Evolutionary conservation across 2,113 vertebrate genomes (phyloP).

Genomic region (Herpailurus yagouaroundi): DNA sequence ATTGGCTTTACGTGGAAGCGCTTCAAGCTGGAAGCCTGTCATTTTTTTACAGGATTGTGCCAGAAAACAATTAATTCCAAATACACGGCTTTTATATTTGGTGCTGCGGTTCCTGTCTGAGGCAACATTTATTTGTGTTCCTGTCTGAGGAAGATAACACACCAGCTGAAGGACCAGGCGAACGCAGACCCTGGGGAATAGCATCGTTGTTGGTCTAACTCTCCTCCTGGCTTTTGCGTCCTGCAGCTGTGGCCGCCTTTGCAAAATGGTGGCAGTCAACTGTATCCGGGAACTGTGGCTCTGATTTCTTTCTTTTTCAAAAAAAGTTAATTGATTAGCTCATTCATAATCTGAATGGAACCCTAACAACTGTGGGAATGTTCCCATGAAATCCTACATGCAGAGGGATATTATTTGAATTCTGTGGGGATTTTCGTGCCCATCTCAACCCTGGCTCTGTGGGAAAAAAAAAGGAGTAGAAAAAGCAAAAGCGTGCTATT

Average conservation of each 20-base stretch:
- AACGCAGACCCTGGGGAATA: constrained; percentile 47
- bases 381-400: constrained; percentile 67
- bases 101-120: constrained; percentile 68
- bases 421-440: constrained; percentile 23
- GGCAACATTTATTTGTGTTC: constrained; percentile 78
- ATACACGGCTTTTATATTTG: constrained; percentile 63
- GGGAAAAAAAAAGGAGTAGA: background rate
- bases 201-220: background rate
- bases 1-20: constrained; percentile 49
- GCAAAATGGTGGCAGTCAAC: constrained; percentile 33
- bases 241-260: constrained; percentile 48
- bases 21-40: constrained; percentile 49
- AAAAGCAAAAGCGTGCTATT: background rate
- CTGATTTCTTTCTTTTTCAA: background rate
- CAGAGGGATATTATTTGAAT: background rate
- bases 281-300: background rate
- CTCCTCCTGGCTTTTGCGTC: constrained; percentile 60
- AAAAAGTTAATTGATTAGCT: constrained; percentile 53
- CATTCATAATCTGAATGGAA: constrained; percentile 54
- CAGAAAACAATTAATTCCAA: constrained; percentile 73
- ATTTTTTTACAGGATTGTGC: constrained; percentile 36
- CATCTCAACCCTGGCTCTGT: background rate
- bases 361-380: constrained; percentile 44
- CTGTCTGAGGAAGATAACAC: constrained; percentile 72
- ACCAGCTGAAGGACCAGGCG: constrained; percentile 68